Conservation (phyloP, 2,113 vertebrate genomes). For the Eulemur macaco region DNA sequence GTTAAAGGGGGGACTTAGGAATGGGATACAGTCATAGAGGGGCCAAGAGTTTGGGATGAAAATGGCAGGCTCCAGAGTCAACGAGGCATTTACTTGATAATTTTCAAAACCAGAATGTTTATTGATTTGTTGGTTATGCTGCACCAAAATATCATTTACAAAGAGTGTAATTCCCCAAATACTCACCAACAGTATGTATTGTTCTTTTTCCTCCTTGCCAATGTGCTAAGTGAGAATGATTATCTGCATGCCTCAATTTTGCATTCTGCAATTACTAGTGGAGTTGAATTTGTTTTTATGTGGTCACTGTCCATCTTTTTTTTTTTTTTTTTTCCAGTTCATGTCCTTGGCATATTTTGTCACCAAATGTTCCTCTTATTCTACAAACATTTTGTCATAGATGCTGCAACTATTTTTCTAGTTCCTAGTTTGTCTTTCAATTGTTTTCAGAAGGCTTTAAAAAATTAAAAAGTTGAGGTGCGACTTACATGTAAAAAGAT, state of each 20-base stretch:
- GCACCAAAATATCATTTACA: neutral
- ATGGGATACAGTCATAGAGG: neutral
- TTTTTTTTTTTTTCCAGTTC: neutral
- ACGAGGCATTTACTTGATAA: neutral
- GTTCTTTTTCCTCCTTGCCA: neutral
- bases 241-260: neutral
- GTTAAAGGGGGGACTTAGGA: neutral
- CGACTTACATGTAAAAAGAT: neutral
- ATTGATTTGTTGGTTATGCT: neutral
- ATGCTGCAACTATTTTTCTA: neutral
- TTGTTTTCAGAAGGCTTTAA: neutral
- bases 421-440: neutral
- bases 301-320: neutral
- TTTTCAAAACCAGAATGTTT: neutral
- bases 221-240: neutral
- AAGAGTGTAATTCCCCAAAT: neutral
- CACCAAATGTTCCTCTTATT: neutral
- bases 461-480: neutral
- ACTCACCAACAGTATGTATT: rapidly evolving
- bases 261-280: neutral
- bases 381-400: neutral
- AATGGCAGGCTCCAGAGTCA: neutral
- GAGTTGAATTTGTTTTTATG: neutral
- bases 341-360: neutral
- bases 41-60: neutral